Percentiles rank a stretch among this genome's conserved stretches.
Conservation (phyloP, 2,797 vertebrate genomes). For the Fundulus diaphanus region DNA sequence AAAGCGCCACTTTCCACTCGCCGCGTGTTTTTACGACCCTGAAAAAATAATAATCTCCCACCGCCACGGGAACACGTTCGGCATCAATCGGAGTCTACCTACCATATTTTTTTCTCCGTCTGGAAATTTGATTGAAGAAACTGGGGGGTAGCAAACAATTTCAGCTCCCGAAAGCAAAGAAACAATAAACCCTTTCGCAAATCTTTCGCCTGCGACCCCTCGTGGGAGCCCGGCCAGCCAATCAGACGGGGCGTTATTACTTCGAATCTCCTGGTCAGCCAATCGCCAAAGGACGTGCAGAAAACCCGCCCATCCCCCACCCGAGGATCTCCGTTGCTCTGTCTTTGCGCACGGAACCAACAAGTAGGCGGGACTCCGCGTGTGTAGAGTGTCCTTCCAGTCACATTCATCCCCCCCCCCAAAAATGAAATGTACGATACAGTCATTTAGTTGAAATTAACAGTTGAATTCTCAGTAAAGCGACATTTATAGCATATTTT, state of each 20-base stretch:
- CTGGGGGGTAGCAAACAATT: constrained; percentile 71
- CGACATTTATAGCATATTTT: not conserved
- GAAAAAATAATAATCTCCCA: not conserved
- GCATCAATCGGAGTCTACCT: constrained; percentile 27
- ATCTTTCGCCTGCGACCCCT: constrained; percentile 70
- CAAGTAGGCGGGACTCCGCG: constrained; percentile 72
- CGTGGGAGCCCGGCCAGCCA: constrained; percentile 65
- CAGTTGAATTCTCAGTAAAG: not conserved
- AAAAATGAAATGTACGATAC: constrained; percentile 40
- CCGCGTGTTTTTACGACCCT: not conserved
- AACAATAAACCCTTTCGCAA: constrained; percentile 84
- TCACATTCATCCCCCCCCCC: constrained; percentile 43
- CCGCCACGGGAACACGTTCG: rapidly evolving
- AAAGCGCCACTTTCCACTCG: constrained; percentile 39
- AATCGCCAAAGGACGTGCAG: constrained; percentile 66
- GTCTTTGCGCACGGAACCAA: constrained; percentile 79
- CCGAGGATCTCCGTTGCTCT: constrained; percentile 40
- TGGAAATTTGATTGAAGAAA: constrained; percentile 70
- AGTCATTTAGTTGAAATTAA: not conserved
- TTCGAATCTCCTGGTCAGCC: constrained; percentile 74
- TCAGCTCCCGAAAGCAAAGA: constrained; percentile 80
- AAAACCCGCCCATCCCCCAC: constrained; percentile 80
- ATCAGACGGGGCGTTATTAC: constrained; percentile 67
- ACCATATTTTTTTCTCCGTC: constrained; percentile 84
- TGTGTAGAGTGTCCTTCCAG: constrained; percentile 61